Percentiles rank a stretch among this genome's conserved stretches.
Evolutionary conservation across 2,888 invertebrate genomes (phyloP).

Genomic region (Epirrita christyi): DNA sequence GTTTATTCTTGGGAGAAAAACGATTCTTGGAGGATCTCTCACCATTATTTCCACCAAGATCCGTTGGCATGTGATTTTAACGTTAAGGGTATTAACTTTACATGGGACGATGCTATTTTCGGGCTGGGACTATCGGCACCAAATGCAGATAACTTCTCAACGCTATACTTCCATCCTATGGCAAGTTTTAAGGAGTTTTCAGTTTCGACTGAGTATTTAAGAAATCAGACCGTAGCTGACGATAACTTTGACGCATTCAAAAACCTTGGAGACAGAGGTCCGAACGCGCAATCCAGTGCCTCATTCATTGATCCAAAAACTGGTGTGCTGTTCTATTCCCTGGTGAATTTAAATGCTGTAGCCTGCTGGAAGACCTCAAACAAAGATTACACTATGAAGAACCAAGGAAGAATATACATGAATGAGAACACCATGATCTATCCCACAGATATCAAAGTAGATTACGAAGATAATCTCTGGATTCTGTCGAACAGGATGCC

Average conservation of each 20-base stretch:
- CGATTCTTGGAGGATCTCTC: conserved; percentile 90
- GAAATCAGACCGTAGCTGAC: conserved; percentile 84
- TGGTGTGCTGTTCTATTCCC: conserved; percentile 89
- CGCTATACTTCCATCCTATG: conserved; percentile 92
- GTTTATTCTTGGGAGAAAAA: conserved; percentile 91
- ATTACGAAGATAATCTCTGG: conserved; percentile 89
- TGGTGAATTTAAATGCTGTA: conserved; percentile 90
- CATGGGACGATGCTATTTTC: conserved; percentile 92
- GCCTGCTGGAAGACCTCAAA: conserved; percentile 91
- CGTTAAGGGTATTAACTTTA: conserved; percentile 88
- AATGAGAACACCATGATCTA: conserved; percentile 89
- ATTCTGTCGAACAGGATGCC: conserved; percentile 90
- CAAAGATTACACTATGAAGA: conserved; percentile 87
- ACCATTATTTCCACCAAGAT: conserved; percentile 89
- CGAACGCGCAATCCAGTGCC: conserved; percentile 89
- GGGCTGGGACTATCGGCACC: conserved; percentile 89
- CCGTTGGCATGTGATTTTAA: conserved; percentile 90
- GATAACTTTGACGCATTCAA: conserved; percentile 87
- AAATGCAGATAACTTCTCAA: conserved; percentile 87
- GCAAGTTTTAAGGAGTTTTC: conserved; percentile 91
- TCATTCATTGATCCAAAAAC: conserved; percentile 89
- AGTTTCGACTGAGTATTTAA: conserved; percentile 88
- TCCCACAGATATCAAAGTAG: conserved; percentile 91
- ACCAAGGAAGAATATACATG: conserved; percentile 90
- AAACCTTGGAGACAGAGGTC: conserved; percentile 87